Evolutionary conservation across 2,113 vertebrate species (phyloP).

Genomic region (Tursiops truncatus): DNA sequence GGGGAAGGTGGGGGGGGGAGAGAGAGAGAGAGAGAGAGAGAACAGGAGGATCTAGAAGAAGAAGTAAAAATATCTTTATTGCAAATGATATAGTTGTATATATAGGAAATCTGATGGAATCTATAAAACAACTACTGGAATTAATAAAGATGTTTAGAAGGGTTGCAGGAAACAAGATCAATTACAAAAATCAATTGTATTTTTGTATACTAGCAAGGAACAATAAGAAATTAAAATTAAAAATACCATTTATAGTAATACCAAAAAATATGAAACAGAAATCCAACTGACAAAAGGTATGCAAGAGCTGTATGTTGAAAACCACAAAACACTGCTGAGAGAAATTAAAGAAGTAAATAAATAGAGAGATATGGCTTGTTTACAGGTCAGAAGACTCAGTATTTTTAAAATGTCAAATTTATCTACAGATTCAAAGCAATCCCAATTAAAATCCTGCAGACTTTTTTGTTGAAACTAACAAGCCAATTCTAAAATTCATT

Average conservation of each 20-base stretch:
- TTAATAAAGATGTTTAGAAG: background rate
- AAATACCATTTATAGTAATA: background rate
- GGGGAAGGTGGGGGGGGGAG: background rate
- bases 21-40: background rate
- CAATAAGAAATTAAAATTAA: background rate
- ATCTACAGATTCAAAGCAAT: background rate
- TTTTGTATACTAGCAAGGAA: background rate
- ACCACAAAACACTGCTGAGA: background rate
- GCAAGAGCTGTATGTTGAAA: background rate
- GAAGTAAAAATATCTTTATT: background rate
- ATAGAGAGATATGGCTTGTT: background rate
- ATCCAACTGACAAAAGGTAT: background rate
- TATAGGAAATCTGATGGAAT: background rate
- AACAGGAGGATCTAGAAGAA: background rate
- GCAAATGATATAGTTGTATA: background rate
- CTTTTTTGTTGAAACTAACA: background rate
- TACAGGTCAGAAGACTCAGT: background rate
- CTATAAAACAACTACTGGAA: background rate
- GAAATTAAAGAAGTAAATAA: background rate
- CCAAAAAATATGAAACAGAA: background rate
- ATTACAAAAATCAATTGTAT: background rate
- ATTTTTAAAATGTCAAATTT: background rate
- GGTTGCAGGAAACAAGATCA: background rate
- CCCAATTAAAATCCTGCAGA: background rate
- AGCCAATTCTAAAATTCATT: background rate